Conservation (phyloP, 2,797 vertebrate species). For the Cossypha polioptera region DNA sequence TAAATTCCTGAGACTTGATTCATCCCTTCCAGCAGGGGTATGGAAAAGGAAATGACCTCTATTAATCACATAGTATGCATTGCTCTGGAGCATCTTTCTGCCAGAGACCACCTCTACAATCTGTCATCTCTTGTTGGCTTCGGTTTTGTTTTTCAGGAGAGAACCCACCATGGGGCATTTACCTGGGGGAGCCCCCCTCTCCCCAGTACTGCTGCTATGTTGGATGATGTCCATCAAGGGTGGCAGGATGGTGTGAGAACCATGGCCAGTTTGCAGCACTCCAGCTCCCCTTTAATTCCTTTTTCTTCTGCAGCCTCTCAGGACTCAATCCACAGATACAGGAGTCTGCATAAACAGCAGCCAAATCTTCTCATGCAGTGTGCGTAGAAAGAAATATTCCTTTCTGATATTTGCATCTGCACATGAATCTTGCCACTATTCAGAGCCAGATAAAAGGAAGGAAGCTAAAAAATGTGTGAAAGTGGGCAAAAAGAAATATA, state of each 20-base stretch:
- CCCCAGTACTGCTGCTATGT: rapidly evolving
- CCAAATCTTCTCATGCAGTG: not conserved
- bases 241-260: not conserved
- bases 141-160: not conserved
- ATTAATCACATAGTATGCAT: not conserved
- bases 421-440: not conserved
- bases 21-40: not conserved
- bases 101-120: not conserved
- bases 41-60: not conserved
- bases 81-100: not conserved
- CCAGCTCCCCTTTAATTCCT: not conserved
- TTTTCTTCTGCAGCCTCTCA: not conserved
- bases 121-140: not conserved
- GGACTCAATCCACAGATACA: not conserved
- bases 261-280: not conserved
- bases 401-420: not conserved
- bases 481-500: rapidly evolving
- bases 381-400: not conserved
- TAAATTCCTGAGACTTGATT: not conserved
- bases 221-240: not conserved
- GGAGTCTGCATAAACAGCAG: not conserved
- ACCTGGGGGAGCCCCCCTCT: not conserved
- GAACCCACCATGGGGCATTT: not conserved
- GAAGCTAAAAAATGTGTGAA: not conserved
- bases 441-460: not conserved